phyloP scores from a whole-genome alignment of 2,113 vertebrate genomes.

The Tenrec ecaudatus region DNA sequence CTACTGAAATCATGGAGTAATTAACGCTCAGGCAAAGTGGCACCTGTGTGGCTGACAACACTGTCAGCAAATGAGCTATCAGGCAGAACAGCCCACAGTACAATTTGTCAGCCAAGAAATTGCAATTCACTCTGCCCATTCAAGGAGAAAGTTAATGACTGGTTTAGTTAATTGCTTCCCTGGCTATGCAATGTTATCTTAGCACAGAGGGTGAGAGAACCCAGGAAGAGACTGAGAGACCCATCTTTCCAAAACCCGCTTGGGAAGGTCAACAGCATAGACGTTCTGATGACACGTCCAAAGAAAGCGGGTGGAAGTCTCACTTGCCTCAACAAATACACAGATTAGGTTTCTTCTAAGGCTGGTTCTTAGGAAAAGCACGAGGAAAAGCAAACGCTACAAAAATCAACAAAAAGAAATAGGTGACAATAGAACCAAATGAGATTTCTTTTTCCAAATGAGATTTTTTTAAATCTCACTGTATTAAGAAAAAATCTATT shows the following conservation, averaged over 20 bases:
- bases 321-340: too few species aligned
- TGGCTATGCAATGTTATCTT: conserved; percentile 5
- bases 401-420: too few species aligned
- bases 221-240: conserved; percentile 47
- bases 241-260: conserved; percentile 7
- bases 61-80: background rate
- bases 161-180: conserved; percentile 57
- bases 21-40: conserved; percentile 29
- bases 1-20: conserved; percentile 38
- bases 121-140: background rate
- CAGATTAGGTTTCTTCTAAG: too few species aligned
- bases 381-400: too few species aligned
- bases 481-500: too few species aligned
- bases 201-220: conserved; percentile 38
- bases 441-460: too few species aligned
- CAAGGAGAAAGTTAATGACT: conserved; percentile 61
- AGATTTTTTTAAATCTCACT: too few species aligned
- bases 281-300: background rate
- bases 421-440: too few species aligned
- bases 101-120: conserved; percentile 44
- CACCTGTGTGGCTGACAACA: background rate
- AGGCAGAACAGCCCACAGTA: conserved; percentile 49
- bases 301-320: too few species aligned
- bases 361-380: too few species aligned
- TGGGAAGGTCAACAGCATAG: conserved; percentile 3